Percentiles rank a stretch among this genome's conserved stretches.
These are phyloP conservation scores for Eleutherodactylus coqui DNA, from an alignment of 2,797 vertebrate species.

Conservation along the genomic window DNA sequence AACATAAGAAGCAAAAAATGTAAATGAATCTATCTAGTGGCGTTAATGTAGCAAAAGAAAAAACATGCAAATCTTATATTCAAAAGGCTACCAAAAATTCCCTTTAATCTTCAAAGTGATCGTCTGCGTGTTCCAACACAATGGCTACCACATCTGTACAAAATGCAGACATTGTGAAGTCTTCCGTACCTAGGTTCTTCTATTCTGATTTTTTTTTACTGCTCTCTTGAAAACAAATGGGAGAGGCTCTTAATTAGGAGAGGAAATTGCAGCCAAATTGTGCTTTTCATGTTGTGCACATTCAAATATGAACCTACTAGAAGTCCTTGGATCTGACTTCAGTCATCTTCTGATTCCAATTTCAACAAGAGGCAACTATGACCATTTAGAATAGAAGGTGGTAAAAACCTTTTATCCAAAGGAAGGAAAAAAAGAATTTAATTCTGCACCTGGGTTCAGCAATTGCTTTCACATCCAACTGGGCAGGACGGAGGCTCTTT, in stretches of 20 bases:
- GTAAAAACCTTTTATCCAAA: constrained; percentile 59
- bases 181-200: constrained; percentile 29
- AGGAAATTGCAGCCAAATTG: constrained; percentile 60
- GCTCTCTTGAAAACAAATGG: constrained; percentile 61
- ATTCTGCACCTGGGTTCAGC: constrained; percentile 59
- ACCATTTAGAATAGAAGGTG: constrained; percentile 58
- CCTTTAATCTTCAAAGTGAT: constrained; percentile 62
- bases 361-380: constrained; percentile 57
- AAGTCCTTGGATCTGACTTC: constrained; percentile 55
- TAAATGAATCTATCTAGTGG: constrained; percentile 26
- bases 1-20: constrained; percentile 17
- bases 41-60: constrained; percentile 23
- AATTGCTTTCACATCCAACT: constrained; percentile 40
- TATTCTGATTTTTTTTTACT: constrained; percentile 44
- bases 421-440: constrained; percentile 32
- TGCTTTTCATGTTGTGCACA: constrained; percentile 61
- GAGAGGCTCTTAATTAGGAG: constrained; percentile 61
- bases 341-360: constrained; percentile 59
- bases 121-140: constrained; percentile 46
- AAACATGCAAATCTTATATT: constrained; percentile 31
- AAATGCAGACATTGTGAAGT: constrained; percentile 32
- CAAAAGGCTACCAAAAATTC: constrained; percentile 24
- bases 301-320: constrained; percentile 50
- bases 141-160: constrained; percentile 52
- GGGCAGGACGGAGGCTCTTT: not conserved